Conservation (phyloP, 2,888 invertebrate species). For the Pecten maximus region DNA sequence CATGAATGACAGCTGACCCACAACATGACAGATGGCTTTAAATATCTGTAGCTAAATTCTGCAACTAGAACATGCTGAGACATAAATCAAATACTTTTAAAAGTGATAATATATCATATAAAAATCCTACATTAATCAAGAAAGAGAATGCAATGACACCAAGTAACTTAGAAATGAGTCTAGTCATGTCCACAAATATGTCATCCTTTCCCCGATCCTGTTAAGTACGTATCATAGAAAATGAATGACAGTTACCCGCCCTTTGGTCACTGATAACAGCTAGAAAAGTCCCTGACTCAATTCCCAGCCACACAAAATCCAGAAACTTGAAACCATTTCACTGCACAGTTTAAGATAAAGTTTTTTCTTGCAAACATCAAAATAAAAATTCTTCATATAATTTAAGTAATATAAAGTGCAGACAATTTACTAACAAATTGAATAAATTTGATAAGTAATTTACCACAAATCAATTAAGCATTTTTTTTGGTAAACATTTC, state of each 20-base stretch:
- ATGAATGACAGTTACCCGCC: slow-evolving; percentile 33
- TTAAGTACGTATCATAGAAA: slow-evolving; percentile 8
- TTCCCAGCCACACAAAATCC: background rate
- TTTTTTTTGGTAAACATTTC: too few relatives aligned
- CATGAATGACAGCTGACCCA: background rate
- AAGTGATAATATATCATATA: background rate
- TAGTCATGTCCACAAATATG: background rate
- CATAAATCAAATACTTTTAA: background rate
- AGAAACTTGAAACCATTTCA: background rate
- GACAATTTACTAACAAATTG: background rate
- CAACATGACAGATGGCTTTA: background rate
- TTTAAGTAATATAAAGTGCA: too few relatives aligned
- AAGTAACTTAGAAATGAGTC: background rate
- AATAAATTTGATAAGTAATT: background rate
- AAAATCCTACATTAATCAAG: background rate
- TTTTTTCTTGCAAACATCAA: background rate
- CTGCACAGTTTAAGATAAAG: background rate
- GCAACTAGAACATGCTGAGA: background rate
- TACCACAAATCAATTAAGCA: background rate
- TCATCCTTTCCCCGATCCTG: background rate
- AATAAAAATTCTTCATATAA: too few relatives aligned
- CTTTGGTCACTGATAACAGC: background rate
- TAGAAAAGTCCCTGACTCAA: background rate
- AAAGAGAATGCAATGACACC: background rate
- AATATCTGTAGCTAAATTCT: background rate